These are phyloP conservation scores for Calycopis cecrops DNA, from an alignment of 1,140 invertebrate genomes.

Conservation along the genomic window DNA sequence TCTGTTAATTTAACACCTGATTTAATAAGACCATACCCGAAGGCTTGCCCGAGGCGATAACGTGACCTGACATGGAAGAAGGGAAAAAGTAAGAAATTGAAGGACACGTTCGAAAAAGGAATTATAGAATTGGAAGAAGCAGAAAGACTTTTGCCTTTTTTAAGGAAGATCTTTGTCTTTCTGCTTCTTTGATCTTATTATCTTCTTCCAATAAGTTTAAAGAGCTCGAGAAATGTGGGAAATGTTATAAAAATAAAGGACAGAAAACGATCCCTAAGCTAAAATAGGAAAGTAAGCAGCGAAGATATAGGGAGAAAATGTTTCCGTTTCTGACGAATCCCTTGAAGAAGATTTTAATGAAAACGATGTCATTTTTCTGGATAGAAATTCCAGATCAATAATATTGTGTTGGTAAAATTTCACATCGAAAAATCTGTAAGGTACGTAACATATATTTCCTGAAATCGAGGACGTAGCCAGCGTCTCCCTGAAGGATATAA, in stretches of 20 bases:
- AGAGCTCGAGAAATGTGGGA: conserved; percentile 20
- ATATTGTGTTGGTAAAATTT: too few species aligned
- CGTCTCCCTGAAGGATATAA: conserved; percentile 30
- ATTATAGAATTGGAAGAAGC: conserved; percentile 25
- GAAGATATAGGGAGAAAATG: conserved; percentile 29
- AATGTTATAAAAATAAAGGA: conserved; percentile 24
- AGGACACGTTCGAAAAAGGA: conserved; percentile 29
- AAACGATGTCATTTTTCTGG: too few species aligned
- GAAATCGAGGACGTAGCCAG: conserved; percentile 29
- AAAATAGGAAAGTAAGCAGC: conserved; percentile 27
- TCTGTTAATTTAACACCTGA: conserved; percentile 25
- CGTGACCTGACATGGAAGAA: conserved; percentile 16
- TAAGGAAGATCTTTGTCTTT: too few species aligned
- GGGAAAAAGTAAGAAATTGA: conserved; percentile 27
- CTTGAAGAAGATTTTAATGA: conserved; percentile 36
- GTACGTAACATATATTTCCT: conserved; percentile 33
- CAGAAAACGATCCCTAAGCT: conserved; percentile 28
- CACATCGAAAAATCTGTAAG: too few species aligned
- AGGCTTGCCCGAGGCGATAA: conserved; percentile 22
- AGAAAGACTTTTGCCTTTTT: too few species aligned
- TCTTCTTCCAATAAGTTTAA: conserved; percentile 21
- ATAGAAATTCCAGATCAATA: too few species aligned
- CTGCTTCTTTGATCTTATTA: too few species aligned
- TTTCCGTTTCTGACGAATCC: conserved; percentile 25
- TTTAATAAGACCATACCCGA: conserved; percentile 25